Percentiles rank a stretch among this genome's conserved stretches.
Conservation (phyloP, 2,888 invertebrate species). For the Ichneumoninae sp. region DNA sequence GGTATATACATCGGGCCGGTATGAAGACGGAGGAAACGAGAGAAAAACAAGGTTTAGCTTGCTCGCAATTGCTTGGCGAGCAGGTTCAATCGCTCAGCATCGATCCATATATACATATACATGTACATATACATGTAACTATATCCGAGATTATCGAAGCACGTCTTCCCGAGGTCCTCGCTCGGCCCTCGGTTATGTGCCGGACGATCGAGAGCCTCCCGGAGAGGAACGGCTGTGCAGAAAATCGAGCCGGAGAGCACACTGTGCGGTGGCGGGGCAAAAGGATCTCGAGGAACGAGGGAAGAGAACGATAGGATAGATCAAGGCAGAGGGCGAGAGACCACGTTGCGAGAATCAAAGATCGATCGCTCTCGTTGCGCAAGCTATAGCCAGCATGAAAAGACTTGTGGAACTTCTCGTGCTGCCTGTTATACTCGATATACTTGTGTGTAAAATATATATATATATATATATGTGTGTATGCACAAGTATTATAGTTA, state of each 20-base stretch:
- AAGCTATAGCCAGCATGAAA: slow-evolving; percentile 55
- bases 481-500: slow-evolving; percentile 18
- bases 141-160: slow-evolving; percentile 41
- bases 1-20: slow-evolving; percentile 7
- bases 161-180: slow-evolving; percentile 54
- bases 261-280: not conserved
- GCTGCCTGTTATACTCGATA: slow-evolving; percentile 8
- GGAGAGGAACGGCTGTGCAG: slow-evolving; percentile 49
- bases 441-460: not conserved
- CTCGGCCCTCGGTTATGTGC: slow-evolving; percentile 40
- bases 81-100: slow-evolving; percentile 23
- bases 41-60: slow-evolving; percentile 48
- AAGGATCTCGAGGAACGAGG: slow-evolving; percentile 10
- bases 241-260: slow-evolving; percentile 48
- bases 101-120: slow-evolving; percentile 13
- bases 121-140: slow-evolving; percentile 30
- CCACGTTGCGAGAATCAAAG: slow-evolving; percentile 71
- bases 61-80: slow-evolving; percentile 46
- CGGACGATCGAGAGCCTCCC: slow-evolving; percentile 48
- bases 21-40: slow-evolving; percentile 16
- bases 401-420: slow-evolving; percentile 40
- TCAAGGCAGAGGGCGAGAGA: slow-evolving; percentile 66
- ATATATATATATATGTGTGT: not conserved
- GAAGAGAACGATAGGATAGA: slow-evolving; percentile 52
- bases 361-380: slow-evolving; percentile 71